Conservation (phyloP, 2,113 vertebrate species). For the Pomatostomus ruficeps region DNA sequence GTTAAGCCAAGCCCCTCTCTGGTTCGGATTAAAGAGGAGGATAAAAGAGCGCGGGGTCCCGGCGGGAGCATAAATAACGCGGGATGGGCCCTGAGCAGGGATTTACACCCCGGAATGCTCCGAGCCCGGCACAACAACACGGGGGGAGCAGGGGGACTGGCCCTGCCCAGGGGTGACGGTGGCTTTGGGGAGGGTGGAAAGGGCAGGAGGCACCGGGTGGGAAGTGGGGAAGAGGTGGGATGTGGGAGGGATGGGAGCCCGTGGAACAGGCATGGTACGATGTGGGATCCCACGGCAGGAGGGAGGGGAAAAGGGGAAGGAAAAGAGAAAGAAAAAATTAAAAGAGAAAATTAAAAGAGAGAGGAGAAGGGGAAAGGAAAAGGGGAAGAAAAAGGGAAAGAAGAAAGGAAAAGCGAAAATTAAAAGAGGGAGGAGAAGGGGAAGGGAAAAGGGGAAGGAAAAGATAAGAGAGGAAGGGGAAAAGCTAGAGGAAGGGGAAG, state of each 20-base stretch:
- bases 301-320: background rate
- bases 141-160: background rate
- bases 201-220: background rate
- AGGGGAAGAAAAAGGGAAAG: background rate
- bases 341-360: background rate
- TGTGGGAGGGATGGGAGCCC: background rate
- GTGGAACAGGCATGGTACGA: rapidly evolving
- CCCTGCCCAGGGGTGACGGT: rapidly evolving
- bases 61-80: slow-evolving; percentile 17
- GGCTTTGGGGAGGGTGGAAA: background rate
- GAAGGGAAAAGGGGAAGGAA: background rate
- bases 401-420: background rate
- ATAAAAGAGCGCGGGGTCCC: slow-evolving; percentile 47
- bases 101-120: background rate
- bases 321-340: background rate
- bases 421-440: no score
- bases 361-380: background rate
- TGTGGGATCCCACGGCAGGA: background rate
- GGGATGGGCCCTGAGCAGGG: slow-evolving; percentile 13
- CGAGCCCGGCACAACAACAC: background rate
- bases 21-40: slow-evolving; percentile 56
- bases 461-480: background rate
- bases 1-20: slow-evolving; percentile 37
- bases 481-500: background rate
- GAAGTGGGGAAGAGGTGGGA: background rate